Percentiles rank a stretch among this genome's conserved stretches.
Evolutionary conservation across 2,113 vertebrate species (phyloP).

Genomic region (Tringa solitaria): DNA sequence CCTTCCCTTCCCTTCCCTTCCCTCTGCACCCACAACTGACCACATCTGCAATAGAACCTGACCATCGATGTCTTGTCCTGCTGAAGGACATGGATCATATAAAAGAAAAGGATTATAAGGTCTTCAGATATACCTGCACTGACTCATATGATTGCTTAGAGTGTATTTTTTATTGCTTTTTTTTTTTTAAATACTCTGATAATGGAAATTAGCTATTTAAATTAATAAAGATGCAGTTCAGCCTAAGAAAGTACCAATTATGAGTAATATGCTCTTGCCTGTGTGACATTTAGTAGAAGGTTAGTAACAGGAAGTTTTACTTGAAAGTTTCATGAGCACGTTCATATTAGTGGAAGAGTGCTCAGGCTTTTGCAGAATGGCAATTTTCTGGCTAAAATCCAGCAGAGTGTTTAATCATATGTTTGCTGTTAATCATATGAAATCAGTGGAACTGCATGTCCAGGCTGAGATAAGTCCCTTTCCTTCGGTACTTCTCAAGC

Average conservation of each 20-base stretch:
- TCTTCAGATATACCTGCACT: background rate
- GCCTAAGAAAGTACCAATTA: background rate
- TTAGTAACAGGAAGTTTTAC: background rate
- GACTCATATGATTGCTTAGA: background rate
- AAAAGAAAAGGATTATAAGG: background rate
- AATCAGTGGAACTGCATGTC: background rate
- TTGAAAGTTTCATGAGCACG: background rate
- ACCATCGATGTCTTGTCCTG: background rate
- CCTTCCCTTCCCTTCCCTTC: background rate
- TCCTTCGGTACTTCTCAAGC: background rate
- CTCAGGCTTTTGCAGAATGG: background rate
- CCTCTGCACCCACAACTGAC: background rate
- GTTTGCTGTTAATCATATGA: background rate
- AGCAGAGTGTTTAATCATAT: background rate
- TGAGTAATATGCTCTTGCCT: background rate
- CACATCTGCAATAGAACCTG: background rate
- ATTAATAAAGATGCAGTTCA: background rate
- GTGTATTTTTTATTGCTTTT: background rate
- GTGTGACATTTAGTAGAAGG: background rate
- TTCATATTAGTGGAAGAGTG: background rate
- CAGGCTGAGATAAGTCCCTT: background rate
- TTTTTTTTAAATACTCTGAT: background rate
- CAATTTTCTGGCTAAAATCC: background rate
- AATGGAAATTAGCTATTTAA: background rate
- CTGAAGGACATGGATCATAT: background rate